phyloP scores from a whole-genome alignment of 2,888 invertebrate genomes.

The Vandiemenella viatica region DNA sequence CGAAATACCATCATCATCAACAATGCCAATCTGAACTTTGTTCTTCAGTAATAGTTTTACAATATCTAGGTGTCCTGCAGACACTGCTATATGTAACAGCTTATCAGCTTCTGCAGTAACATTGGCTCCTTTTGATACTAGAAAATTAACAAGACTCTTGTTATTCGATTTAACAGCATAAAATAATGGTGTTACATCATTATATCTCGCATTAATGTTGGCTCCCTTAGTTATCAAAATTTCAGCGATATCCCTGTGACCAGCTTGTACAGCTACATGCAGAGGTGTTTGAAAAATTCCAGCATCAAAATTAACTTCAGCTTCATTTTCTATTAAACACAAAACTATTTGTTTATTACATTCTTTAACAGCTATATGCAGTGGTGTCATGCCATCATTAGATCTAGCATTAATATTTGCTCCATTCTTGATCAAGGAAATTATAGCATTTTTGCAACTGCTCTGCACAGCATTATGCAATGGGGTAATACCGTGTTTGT shows the following conservation, averaged over 20 bases:
- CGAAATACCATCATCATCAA: constrained; percentile 3
- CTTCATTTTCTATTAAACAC: no score
- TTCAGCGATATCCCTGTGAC: background rate
- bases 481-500: constrained; percentile 8
- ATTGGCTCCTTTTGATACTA: background rate
- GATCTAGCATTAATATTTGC: constrained; percentile 7
- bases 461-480: constrained; percentile 10
- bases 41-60: constrained; percentile 14
- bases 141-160: background rate
- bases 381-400: no score
- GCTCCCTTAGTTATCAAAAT: background rate
- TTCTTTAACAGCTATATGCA: no score
- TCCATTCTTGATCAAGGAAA: constrained; percentile 5
- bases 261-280: background rate
- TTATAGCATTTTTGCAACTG: constrained; percentile 3
- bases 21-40: constrained; percentile 12
- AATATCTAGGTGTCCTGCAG: constrained; percentile 18
- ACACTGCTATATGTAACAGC: constrained; percentile 21
- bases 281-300: background rate
- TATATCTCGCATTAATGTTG: no score
- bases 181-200: no score
- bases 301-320: no score
- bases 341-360: no score
- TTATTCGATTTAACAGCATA: background rate
- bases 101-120: constrained; percentile 12